Percentiles rank a stretch among this genome's conserved stretches.
Evolutionary conservation across 2,113 vertebrate genomes (phyloP).

Genomic region (Protobothrops flavoviridis): DNA sequence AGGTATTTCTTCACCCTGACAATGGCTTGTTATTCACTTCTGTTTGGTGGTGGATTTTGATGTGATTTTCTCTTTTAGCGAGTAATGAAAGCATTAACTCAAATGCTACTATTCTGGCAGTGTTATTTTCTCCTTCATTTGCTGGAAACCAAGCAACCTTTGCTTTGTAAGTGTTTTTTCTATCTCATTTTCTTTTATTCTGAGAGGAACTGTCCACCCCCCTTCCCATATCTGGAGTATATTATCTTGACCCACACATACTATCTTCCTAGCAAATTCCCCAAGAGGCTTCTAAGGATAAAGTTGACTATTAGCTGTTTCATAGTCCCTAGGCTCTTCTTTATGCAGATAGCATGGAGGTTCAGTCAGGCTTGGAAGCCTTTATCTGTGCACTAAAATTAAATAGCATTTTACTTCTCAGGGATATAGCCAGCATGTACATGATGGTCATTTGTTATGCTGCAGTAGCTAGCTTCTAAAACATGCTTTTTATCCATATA

Average conservation of each 20-base stretch:
- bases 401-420: slow-evolving; percentile 21
- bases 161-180: neutral
- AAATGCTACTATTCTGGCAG: slow-evolving; percentile 18
- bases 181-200: slow-evolving; percentile 5
- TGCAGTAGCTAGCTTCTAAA: neutral
- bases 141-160: slow-evolving; percentile 8
- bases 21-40: slow-evolving; percentile 40
- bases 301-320: slow-evolving; percentile 34
- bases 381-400: slow-evolving; percentile 43
- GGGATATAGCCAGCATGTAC: neutral
- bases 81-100: slow-evolving; percentile 50
- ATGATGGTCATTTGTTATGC: slow-evolving; percentile 3
- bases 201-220: neutral
- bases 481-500: neutral
- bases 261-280: slow-evolving; percentile 32
- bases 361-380: slow-evolving; percentile 31
- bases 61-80: slow-evolving; percentile 35
- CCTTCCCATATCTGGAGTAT: slow-evolving; percentile 11
- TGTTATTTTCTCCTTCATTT: slow-evolving; percentile 32
- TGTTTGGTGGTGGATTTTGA: slow-evolving; percentile 45
- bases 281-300: slow-evolving; percentile 34
- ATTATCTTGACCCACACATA: slow-evolving; percentile 7
- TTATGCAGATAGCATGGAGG: slow-evolving; percentile 29
- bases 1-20: slow-evolving; percentile 29
- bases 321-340: slow-evolving; percentile 28